Percentiles rank a stretch among this genome's conserved stretches.
These are phyloP conservation scores for Siniperca obscura DNA, from an alignment of 2,797 vertebrate species.

Conservation along the genomic window DNA sequence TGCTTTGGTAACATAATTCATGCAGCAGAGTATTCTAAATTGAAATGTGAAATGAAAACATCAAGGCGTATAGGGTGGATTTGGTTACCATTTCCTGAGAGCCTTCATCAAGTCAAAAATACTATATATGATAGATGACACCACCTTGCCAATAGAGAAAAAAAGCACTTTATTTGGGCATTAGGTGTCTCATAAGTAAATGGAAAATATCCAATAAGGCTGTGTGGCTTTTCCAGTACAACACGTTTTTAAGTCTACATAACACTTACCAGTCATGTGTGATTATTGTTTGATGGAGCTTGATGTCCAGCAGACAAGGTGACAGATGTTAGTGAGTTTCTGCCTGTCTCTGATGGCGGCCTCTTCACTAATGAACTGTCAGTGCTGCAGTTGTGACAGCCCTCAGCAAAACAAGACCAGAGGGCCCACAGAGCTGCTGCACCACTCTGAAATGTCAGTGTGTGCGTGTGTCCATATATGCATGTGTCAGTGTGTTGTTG, in stretches of 20 bases:
- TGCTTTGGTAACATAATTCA: slow-evolving; percentile 58
- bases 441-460: background rate
- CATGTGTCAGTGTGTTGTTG: background rate
- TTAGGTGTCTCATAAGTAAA: slow-evolving; percentile 12
- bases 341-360: slow-evolving; percentile 11
- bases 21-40: slow-evolving; percentile 58
- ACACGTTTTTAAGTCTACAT: background rate
- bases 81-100: slow-evolving; percentile 58
- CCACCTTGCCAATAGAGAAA: slow-evolving; percentile 16
- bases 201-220: slow-evolving; percentile 9
- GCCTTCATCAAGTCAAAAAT: slow-evolving; percentile 48
- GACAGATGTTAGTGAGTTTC: slow-evolving; percentile 47
- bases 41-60: slow-evolving; percentile 64
- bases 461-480: slow-evolving; percentile 21
- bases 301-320: slow-evolving; percentile 23
- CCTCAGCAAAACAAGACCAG: slow-evolving; percentile 32
- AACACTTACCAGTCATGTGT: slow-evolving; percentile 14
- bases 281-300: slow-evolving; percentile 22
- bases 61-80: slow-evolving; percentile 19
- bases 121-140: slow-evolving; percentile 22
- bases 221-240: background rate
- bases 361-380: slow-evolving; percentile 43
- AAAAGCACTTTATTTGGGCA: slow-evolving; percentile 11
- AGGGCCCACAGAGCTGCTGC: slow-evolving; percentile 11
- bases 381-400: slow-evolving; percentile 37